phyloP scores from a whole-genome alignment of 2,888 invertebrate species.

The Taenaris catops region DNA sequence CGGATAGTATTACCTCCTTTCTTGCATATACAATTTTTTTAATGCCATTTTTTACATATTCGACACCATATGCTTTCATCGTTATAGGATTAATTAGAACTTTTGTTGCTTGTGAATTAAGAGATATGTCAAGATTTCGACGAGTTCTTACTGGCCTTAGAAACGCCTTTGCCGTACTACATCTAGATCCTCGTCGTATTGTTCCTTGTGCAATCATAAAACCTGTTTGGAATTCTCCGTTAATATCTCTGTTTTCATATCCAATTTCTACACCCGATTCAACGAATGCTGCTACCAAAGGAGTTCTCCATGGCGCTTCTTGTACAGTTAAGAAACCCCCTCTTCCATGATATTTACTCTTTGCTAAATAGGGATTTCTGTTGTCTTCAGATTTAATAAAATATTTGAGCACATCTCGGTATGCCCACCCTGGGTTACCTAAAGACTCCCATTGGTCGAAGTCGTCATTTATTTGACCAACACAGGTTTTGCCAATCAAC shows the following conservation, averaged over 20 bases:
- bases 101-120: conserved; percentile 89
- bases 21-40: conserved; percentile 85
- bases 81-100: conserved; percentile 86
- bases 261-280: conserved; percentile 91
- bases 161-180: conserved; percentile 94
- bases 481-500: conserved; percentile 93
- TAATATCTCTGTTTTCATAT: conserved; percentile 90
- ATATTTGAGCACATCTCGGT: conserved; percentile 90
- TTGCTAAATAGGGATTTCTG: conserved; percentile 89
- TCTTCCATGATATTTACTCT: conserved; percentile 83
- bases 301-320: conserved; percentile 92
- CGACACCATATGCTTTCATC: conserved; percentile 89
- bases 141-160: conserved; percentile 87
- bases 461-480: no score
- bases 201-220: conserved; percentile 92
- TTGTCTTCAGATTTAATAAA: conserved; percentile 95
- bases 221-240: conserved; percentile 88
- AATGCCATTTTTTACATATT: conserved; percentile 87
- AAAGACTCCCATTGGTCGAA: conserved; percentile 93
- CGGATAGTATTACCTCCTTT: conserved; percentile 92
- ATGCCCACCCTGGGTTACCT: conserved; percentile 95
- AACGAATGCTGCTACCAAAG: conserved; percentile 89
- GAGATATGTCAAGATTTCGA: conserved; percentile 88
- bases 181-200: conserved; percentile 87
- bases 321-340: conserved; percentile 90